phyloP scores from a whole-genome alignment of 2,797 vertebrate species.

The Arrhamphus sclerolepis region DNA sequence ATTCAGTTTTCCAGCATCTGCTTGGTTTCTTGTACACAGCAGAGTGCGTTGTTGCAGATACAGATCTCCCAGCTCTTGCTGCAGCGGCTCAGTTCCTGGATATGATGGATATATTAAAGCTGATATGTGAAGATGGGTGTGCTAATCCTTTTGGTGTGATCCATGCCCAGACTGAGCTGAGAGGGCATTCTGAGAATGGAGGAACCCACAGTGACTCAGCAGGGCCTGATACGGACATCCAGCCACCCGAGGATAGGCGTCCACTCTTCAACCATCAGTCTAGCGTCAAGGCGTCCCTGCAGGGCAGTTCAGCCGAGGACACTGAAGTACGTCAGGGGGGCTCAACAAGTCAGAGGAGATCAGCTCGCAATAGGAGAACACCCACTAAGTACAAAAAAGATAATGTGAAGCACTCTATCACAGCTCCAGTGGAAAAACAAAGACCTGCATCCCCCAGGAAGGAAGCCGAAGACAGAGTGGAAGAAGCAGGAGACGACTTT shows the following conservation, averaged over 20 bases:
- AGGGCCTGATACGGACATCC: conserved; percentile 63
- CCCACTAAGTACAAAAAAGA: conserved; percentile 85
- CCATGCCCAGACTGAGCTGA: conserved; percentile 59
- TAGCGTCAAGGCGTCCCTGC: conserved; percentile 84
- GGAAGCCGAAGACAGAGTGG: conserved; percentile 73
- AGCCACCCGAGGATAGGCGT: conserved; percentile 74
- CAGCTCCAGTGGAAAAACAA: conserved; percentile 59
- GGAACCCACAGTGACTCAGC: conserved; percentile 53
- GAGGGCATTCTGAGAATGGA: conserved; percentile 50
- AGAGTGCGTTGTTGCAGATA: conserved; percentile 87
- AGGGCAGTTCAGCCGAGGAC: conserved; percentile 82
- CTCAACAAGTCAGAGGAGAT: conserved; percentile 72
- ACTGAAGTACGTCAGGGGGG: conserved; percentile 56
- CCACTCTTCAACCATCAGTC: conserved; percentile 79
- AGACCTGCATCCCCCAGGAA: conserved; percentile 15
- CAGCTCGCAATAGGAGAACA: conserved; percentile 85
- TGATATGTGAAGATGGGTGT: conserved; percentile 79
- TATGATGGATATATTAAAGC: conserved; percentile 92
- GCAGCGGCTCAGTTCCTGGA: conserved; percentile 94
- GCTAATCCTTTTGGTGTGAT: conserved; percentile 24
- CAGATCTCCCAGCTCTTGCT: conserved; percentile 87
- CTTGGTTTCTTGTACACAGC: conserved; percentile 94
- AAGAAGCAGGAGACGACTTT: conserved; percentile 66
- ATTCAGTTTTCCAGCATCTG: conserved; percentile 89
- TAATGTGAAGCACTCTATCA: conserved; percentile 58